Evolutionary conservation across 1,140 invertebrate genomes (phyloP), one percentile per base, ranked within the genome.

Genomic region (Drosophila sp.): DNA sequence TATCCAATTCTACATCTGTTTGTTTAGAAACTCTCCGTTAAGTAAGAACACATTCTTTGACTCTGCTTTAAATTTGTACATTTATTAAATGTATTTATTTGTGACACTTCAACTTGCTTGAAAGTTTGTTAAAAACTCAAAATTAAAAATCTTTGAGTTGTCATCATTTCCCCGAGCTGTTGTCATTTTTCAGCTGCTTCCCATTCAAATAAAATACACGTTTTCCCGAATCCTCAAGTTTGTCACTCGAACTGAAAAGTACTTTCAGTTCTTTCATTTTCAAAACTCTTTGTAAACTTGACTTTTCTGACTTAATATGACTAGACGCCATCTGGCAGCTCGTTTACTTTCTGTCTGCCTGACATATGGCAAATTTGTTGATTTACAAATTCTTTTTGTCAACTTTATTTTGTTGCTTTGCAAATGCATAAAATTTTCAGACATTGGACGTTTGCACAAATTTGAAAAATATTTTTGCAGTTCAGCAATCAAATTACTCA

Each of bases 401-500:
- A n/a, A n/a, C n/a, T n/a, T n/a, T n/a, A n/a, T n/a, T n/a, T n/a
- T n/a, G n/a, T n/a, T n/a, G n/a, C n/a, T n/a, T n/a, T n/a, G n/a
- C n/a, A n/a, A n/a, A 46, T 51, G 8, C 48, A 41, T 32, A 32
- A 3, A 51, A 43, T 43, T 18, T 43, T 16, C 18, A 27, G 45
- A 27, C 13, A 13, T 27, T 25, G 41, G 9, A 9, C 36, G n/a
- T 25, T 45, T 38, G 53, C 40, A 13, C 11, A 34, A 43, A 46
- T 62, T 29, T 48, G 61, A 1, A 41, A 76, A 66, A 76, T 66
- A 73, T 69, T 73, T 69, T 66, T 21, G 48, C 72, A 79, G 67
- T 70, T 41, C 50, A 64, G 56, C 67, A 79, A 69, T 64, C 72
- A 63, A 83, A 83, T 84, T 76, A 51, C 76, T 84, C 72, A 84